A percentile compares a stretch with the other conserved stretches of the same genome.
phyloP scores from a whole-genome alignment of 2,797 vertebrate genomes.

The Lacerta bilineata region DNA sequence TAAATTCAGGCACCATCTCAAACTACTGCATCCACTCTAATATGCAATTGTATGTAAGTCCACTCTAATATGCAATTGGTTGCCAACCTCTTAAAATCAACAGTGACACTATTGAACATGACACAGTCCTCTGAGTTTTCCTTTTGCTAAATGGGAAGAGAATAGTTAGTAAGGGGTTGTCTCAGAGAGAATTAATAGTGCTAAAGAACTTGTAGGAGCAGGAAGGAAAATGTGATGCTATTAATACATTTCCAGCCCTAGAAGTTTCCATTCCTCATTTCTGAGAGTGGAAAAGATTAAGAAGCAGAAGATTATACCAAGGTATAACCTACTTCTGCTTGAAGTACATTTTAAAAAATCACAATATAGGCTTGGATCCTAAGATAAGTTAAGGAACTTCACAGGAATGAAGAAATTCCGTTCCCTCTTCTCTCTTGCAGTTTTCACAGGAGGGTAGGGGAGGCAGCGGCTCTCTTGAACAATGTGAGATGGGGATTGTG shows the following conservation, averaged over 20 bases:
- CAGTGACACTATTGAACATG: conserved; percentile 16
- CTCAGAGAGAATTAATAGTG: background rate
- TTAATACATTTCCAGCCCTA: background rate
- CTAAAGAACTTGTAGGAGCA: background rate
- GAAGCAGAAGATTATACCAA: background rate
- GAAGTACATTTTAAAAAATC: background rate
- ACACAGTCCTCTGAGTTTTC: conserved; percentile 23
- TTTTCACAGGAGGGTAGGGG: too few relatives aligned
- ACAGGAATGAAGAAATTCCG: background rate
- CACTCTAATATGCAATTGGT: conserved; percentile 28
- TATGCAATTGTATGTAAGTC: conserved; percentile 29
- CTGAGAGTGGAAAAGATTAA: conserved; percentile 5
- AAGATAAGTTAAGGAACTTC: background rate
- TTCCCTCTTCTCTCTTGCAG: background rate
- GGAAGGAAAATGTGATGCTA: background rate
- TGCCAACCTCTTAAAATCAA: conserved; percentile 8
- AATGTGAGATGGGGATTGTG: background rate
- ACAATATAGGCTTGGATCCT: background rate
- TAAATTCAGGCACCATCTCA: background rate
- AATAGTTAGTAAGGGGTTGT: conserved; percentile 5
- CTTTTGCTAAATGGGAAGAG: conserved; percentile 1
- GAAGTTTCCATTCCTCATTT: background rate
- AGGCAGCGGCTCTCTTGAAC: background rate
- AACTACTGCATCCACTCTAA: background rate
- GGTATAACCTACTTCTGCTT: background rate